phyloP scores from a whole-genome alignment of 64 coral and sea anemone species.

The Porites lutea region DNA sequence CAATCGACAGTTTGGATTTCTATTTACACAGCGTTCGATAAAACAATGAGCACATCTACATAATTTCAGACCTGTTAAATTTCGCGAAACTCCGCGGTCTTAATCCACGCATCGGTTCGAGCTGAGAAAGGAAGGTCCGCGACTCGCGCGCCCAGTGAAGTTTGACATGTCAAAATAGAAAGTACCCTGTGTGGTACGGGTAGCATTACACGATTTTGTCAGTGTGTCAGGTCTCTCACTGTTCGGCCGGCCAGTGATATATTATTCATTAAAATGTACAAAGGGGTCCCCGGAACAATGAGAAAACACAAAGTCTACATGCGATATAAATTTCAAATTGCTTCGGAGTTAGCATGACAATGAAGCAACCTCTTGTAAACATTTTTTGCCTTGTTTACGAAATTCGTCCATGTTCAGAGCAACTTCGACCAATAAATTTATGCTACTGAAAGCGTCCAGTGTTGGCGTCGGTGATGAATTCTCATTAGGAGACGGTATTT shows the following conservation, averaged over 20 bases:
- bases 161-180: slow-evolving; percentile 10
- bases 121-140: background rate
- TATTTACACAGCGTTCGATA: slow-evolving; percentile 71
- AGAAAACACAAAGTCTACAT: slow-evolving; percentile 78
- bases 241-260: slow-evolving; percentile 65
- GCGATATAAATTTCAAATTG: slow-evolving; percentile 91
- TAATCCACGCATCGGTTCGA: slow-evolving; percentile 17
- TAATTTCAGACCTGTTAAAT: slow-evolving; percentile 58
- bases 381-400: slow-evolving; percentile 90
- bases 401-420: slow-evolving; percentile 95
- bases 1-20: slow-evolving; percentile 61
- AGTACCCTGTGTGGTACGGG: background rate
- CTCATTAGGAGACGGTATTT: slow-evolving; percentile 62
- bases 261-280: slow-evolving; percentile 99
- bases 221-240: slow-evolving; percentile 36
- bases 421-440: slow-evolving; percentile 95
- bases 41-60: slow-evolving; percentile 75
- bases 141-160: background rate
- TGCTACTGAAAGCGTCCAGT: slow-evolving; percentile 96
- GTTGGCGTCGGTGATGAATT: slow-evolving; percentile 18
- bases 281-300: slow-evolving; percentile 69
- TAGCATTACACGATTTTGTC: slow-evolving; percentile 56
- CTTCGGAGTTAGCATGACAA: slow-evolving; percentile 93
- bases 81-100: slow-evolving; percentile 42
- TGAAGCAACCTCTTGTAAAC: slow-evolving; percentile 81